A percentile compares a stretch with the other conserved stretches of the same genome.
Evolutionary conservation across 1,140 invertebrate species (phyloP).

Genomic region (Dryas iulia): DNA sequence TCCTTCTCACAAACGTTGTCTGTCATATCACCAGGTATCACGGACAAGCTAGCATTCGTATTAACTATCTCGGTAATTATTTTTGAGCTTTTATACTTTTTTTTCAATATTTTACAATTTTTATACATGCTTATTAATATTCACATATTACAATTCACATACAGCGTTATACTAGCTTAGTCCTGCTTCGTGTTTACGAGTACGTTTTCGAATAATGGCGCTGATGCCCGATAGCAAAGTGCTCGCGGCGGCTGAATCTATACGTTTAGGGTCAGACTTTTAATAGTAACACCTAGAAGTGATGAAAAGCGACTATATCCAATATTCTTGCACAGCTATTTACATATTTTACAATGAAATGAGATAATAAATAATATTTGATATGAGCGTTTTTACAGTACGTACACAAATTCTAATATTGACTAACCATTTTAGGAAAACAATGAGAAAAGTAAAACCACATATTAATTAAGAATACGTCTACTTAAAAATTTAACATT

Average conservation of each 20-base stretch:
- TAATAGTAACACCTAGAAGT: conserved; percentile 6
- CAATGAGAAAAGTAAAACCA: conserved; percentile 13
- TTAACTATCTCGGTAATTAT: not conserved
- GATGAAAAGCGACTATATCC: not conserved
- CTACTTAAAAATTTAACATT: conserved; percentile 16
- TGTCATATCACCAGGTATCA: not conserved
- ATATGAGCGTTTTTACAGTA: conserved; percentile 63
- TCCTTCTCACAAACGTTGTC: not conserved
- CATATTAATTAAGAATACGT: not conserved
- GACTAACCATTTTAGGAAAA: not conserved
- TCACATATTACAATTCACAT: not conserved
- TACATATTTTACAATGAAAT: conserved; percentile 76
- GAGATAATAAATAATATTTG: conserved; percentile 68
- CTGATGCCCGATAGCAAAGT: not conserved
- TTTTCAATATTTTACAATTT: not conserved
- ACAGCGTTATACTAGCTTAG: not conserved
- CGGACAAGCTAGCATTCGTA: not conserved
- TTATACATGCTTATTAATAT: not conserved
- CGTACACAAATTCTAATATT: conserved; percentile 28
- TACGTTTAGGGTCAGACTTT: not conserved
- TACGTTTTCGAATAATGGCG: not conserved
- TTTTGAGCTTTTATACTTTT: not conserved
- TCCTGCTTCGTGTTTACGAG: not conserved
- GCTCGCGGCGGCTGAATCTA: not conserved
- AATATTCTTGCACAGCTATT: conserved; percentile 65